These are phyloP conservation scores for Nomia melanderi DNA, from an alignment of 1,140 invertebrate species.

Conservation along the genomic window DNA sequence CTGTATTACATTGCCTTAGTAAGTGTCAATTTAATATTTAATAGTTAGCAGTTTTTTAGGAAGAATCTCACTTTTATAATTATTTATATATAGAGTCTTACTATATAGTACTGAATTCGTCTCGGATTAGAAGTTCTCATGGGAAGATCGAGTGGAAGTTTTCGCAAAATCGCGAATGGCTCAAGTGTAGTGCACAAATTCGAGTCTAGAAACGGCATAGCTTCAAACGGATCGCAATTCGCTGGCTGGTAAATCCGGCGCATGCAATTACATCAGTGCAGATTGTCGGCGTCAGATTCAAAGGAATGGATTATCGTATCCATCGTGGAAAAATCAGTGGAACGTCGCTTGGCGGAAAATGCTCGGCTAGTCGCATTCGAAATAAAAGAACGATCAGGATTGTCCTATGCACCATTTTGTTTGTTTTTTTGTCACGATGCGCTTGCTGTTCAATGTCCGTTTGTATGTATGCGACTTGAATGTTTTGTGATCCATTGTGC, in stretches of 20 bases:
- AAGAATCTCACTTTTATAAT: no score
- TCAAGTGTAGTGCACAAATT: constrained; percentile 4
- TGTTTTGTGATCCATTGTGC: background rate
- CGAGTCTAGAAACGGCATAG: background rate
- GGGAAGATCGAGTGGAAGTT: background rate
- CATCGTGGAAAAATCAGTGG: constrained; percentile 15
- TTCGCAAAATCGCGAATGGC: background rate
- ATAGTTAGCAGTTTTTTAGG: no score
- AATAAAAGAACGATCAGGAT: constrained; percentile 22
- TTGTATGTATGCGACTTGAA: background rate
- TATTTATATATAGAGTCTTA: no score
- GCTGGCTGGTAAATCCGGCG: constrained; percentile 30
- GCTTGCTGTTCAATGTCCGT: background rate
- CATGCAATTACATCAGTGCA: constrained; percentile 25
- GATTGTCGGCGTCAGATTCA: background rate
- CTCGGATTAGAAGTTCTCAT: background rate
- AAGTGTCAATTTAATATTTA: no score
- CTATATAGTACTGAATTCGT: no score
- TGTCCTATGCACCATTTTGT: background rate
- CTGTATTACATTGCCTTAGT: no score
- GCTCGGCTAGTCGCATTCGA: background rate
- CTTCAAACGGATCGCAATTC: background rate
- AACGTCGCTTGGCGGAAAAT: background rate
- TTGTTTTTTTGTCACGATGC: background rate
- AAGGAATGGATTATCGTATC: constrained; percentile 20